phyloP scores from a whole-genome alignment of 2,888 invertebrate genomes.

The Plagodis pulveraria region DNA sequence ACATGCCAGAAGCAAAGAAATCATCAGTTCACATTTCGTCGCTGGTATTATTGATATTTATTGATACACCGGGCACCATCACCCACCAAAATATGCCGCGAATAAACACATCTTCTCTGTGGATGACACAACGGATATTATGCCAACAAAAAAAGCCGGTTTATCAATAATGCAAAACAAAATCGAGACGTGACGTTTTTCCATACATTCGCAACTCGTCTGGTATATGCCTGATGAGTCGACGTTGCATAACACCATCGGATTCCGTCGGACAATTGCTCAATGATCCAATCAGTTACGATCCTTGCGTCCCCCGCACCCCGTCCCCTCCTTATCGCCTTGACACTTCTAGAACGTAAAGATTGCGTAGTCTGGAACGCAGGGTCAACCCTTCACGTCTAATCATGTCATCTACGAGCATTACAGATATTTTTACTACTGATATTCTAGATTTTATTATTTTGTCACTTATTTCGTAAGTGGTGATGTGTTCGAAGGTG shows the following conservation, averaged over 20 bases:
- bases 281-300: constrained; percentile 73
- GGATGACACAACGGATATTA: constrained; percentile 2
- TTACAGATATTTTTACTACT: no score
- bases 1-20: no score
- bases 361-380: no score
- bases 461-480: no score
- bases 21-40: no score
- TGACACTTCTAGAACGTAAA: constrained; percentile 48
- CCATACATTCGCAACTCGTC: constrained; percentile 6
- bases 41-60: no score
- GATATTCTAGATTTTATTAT: no score
- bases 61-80: no score
- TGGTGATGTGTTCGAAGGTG: no score
- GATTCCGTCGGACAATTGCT: constrained; percentile 62
- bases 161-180: constrained; percentile 9
- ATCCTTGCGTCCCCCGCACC: constrained; percentile 30
- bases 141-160: background rate
- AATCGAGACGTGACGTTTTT: constrained; percentile 1
- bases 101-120: no score
- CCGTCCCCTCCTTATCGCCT: constrained; percentile 32
- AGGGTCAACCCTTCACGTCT: constrained; percentile 4
- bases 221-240: constrained; percentile 16
- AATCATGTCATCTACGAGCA: no score
- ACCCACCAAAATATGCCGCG: no score
- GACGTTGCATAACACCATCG: constrained; percentile 53